Conservation (phyloP, 1,140 invertebrate genomes). For the Bombus impatiens region DNA sequence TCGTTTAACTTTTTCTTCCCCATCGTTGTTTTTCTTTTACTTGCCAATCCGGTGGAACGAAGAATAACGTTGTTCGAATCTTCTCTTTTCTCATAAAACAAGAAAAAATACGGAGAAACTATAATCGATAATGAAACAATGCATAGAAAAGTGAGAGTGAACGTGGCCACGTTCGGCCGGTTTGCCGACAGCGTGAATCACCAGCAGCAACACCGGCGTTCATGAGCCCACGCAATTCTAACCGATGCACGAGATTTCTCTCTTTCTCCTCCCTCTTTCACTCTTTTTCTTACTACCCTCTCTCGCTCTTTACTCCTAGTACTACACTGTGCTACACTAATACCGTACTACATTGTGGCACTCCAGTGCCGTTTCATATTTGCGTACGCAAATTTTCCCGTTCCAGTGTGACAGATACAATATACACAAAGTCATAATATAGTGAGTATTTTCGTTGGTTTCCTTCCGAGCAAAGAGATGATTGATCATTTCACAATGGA, state of each 20-base stretch:
- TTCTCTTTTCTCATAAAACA: neutral
- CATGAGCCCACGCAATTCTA: constrained; percentile 54
- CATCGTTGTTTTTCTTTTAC: constrained; percentile 4
- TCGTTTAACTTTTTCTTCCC: constrained; percentile 49
- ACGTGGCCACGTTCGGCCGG: constrained; percentile 62
- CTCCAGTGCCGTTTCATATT: constrained; percentile 4
- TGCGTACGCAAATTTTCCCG: constrained; percentile 24
- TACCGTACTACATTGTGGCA: neutral
- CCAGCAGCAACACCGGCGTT: constrained; percentile 62
- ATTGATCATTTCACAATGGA: neutral
- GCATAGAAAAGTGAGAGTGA: constrained; percentile 69
- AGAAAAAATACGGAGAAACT: neutral
- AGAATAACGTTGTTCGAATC: constrained; percentile 11
- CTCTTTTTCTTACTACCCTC: constrained; percentile 34
- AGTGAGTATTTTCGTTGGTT: constrained; percentile 36
- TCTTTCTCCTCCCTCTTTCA: constrained; percentile 35
- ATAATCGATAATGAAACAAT: constrained; percentile 58
- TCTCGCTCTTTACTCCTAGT: neutral
- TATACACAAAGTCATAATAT: neutral
- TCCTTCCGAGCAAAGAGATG: neutral
- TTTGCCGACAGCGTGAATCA: constrained; percentile 73
- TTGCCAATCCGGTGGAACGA: constrained; percentile 5
- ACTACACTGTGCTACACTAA: neutral
- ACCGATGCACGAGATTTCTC: constrained; percentile 58
- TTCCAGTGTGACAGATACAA: constrained; percentile 27